These are phyloP conservation scores for Halichoeres trimaculatus DNA, from an alignment of 2,113 vertebrate genomes.

Conservation along the genomic window DNA sequence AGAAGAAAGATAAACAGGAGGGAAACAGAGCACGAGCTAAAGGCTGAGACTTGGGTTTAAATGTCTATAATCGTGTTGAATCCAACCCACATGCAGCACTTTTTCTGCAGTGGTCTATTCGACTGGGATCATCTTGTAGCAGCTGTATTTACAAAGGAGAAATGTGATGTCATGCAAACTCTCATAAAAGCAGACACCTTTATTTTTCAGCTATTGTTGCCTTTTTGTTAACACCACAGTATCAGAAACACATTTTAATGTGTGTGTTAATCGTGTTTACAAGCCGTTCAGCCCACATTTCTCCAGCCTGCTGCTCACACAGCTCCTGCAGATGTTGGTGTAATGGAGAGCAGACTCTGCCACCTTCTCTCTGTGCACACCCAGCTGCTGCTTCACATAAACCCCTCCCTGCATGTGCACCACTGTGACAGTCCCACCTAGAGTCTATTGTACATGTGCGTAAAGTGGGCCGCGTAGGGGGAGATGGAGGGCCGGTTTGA, in stretches of 20 bases:
- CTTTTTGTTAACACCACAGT: no score
- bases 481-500: conserved; percentile 30
- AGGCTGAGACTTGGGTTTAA: no score
- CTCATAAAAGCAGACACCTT: no score
- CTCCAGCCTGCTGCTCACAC: not conserved
- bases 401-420: conserved; percentile 2
- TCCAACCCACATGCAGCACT: no score
- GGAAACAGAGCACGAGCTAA: no score
- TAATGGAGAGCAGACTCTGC: not conserved
- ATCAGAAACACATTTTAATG: not conserved
- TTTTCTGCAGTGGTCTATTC: no score
- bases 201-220: no score
- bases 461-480: conserved; percentile 51
- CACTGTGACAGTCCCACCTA: conserved; percentile 20
- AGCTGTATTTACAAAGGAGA: no score
- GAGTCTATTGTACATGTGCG: conserved; percentile 29
- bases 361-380: not conserved
- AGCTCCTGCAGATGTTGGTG: not conserved
- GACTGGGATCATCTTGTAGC: no score
- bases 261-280: not conserved
- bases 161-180: no score
- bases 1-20: no score
- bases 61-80: no score
- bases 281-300: not conserved
- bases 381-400: conserved; percentile 15